These are phyloP conservation scores for Metopolophium dirhodum DNA, from an alignment of 1,140 invertebrate genomes.

Conservation along the genomic window DNA sequence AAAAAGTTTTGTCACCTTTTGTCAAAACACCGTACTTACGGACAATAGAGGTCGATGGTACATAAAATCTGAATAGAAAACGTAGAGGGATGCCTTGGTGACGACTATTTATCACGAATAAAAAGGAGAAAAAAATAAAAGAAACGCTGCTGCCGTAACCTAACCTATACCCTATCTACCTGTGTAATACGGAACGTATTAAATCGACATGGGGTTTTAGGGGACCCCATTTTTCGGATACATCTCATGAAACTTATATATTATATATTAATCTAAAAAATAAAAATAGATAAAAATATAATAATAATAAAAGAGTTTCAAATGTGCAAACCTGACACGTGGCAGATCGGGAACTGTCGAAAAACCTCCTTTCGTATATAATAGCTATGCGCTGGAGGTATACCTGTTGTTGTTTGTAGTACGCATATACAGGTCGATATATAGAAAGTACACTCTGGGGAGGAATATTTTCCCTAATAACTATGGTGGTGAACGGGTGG, in stretches of 20 bases:
- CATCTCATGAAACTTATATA: not conserved
- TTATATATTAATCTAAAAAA: not conserved
- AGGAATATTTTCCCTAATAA: constrained; percentile 55
- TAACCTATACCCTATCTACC: not conserved
- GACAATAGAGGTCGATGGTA: constrained; percentile 47
- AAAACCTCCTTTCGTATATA: constrained; percentile 15
- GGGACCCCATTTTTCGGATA: not conserved
- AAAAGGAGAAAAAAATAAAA: constrained; percentile 28
- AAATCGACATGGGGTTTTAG: constrained; percentile 12
- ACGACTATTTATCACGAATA: constrained; percentile 53
- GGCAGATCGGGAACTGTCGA: constrained; percentile 9
- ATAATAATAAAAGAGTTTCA: constrained; percentile 32
- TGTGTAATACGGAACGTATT: constrained; percentile 10
- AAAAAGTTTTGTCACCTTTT: constrained; percentile 57
- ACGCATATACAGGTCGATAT: not conserved
- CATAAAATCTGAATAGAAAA: constrained; percentile 52
- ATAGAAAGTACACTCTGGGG: constrained; percentile 11
- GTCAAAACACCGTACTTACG: constrained; percentile 46
- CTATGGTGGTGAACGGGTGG: not conserved
- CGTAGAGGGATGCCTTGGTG: constrained; percentile 34
- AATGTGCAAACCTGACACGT: constrained; percentile 11
- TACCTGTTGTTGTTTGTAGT: constrained; percentile 44
- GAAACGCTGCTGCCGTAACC: not conserved
- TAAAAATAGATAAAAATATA: not conserved
- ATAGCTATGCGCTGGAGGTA: not conserved